These are phyloP conservation scores for Miltochrista miniata DNA, from an alignment of 2,888 invertebrate genomes.

Conservation along the genomic window DNA sequence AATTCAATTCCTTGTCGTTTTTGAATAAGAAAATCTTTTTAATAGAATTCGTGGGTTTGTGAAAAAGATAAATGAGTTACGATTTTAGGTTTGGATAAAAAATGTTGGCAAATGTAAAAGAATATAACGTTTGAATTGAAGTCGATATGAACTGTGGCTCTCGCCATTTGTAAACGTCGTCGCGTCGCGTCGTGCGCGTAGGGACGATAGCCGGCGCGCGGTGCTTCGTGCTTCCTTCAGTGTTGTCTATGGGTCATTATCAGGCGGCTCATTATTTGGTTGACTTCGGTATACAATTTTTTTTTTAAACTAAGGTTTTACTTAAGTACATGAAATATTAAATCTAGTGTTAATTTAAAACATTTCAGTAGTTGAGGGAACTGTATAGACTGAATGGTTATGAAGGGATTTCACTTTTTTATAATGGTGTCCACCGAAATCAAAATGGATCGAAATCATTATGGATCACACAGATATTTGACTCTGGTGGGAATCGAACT, in stretches of 20 bases:
- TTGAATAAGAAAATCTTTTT: constrained; percentile 65
- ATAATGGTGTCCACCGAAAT: too few species aligned
- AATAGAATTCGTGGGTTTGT: constrained; percentile 52
- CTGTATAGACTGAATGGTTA: too few species aligned
- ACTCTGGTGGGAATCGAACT: too few species aligned
- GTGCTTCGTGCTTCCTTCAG: constrained; percentile 8
- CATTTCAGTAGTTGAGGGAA: too few species aligned
- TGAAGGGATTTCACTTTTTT: too few species aligned
- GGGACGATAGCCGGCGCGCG: constrained; percentile 29
- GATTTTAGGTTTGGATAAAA: constrained; percentile 53
- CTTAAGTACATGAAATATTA: too few species aligned
- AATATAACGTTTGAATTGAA: constrained; percentile 48
- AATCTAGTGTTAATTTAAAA: too few species aligned
- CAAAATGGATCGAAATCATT: too few species aligned
- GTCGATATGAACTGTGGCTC: constrained; percentile 33
- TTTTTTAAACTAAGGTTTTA: too few species aligned
- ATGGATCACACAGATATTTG: too few species aligned
- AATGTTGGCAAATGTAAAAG: constrained; percentile 42
- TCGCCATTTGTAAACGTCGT: constrained; percentile 44
- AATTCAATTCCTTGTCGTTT: constrained; percentile 63
- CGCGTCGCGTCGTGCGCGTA: constrained; percentile 37
- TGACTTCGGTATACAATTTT: too few species aligned
- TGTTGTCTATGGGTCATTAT: neutral
- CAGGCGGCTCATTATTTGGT: too few species aligned
- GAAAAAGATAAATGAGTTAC: constrained; percentile 55